phyloP scores from a whole-genome alignment of 2,113 vertebrate genomes.

The Tiliqua scincoides region DNA sequence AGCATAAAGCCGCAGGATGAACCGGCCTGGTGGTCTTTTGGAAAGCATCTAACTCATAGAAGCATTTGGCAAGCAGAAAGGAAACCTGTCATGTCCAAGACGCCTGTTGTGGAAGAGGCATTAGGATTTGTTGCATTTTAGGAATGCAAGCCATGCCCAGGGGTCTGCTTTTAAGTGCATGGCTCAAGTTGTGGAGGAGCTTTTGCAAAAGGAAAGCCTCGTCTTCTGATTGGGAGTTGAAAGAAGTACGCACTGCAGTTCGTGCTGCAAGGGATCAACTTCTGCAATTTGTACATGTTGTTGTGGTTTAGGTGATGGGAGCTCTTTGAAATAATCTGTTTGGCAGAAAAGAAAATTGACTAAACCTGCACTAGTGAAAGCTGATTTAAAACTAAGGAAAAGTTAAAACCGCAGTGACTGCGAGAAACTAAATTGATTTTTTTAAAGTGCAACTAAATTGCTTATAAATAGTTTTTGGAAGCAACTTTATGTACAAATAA shows the following conservation, averaged over 20 bases:
- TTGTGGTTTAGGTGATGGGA: conserved; percentile 86
- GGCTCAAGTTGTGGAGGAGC: conserved; percentile 84
- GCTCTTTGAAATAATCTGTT: conserved; percentile 81
- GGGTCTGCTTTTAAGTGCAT: conserved; percentile 76
- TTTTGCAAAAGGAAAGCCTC: conserved; percentile 84
- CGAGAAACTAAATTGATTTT: conserved; percentile 77
- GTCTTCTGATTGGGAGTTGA: conserved; percentile 78
- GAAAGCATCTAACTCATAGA: conserved; percentile 85
- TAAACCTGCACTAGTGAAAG: conserved; percentile 77
- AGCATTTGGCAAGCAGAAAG: conserved; percentile 86
- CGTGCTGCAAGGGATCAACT: conserved; percentile 91
- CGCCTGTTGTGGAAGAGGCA: conserved; percentile 78
- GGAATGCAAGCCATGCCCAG: conserved; percentile 82
- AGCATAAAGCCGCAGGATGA: conserved; percentile 99
- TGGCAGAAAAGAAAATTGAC: conserved; percentile 85
- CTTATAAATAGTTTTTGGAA: conserved; percentile 87
- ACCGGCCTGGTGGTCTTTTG: conserved; percentile 73
- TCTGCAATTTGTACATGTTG: conserved; percentile 87
- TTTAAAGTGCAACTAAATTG: conserved; percentile 84
- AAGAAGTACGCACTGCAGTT: conserved; percentile 84
- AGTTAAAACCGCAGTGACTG: conserved; percentile 77
- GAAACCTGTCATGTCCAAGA: conserved; percentile 79
- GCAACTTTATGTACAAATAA: conserved; percentile 87
- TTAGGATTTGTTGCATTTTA: conserved; percentile 83
- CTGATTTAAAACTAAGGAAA: conserved; percentile 78